Conservation (phyloP, 2,797 vertebrate species). For the Bradypodion pumilum region DNA sequence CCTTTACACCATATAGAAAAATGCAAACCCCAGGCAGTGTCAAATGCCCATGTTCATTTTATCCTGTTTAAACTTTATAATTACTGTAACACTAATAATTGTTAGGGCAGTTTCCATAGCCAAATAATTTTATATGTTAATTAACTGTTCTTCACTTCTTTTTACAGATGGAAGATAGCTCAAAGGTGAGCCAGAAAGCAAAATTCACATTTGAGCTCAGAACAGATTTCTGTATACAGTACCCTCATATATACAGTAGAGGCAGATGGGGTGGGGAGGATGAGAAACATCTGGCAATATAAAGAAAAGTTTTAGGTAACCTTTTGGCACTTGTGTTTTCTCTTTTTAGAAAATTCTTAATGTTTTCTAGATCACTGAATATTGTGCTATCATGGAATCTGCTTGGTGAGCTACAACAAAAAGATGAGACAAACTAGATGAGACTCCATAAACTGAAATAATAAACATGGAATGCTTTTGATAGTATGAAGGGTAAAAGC, state of each 20-base stretch:
- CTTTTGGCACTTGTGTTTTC: constrained; percentile 22
- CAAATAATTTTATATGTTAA: constrained; percentile 32
- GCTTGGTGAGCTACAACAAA: background rate
- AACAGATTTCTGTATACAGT: constrained; percentile 14
- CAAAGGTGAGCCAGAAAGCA: constrained; percentile 21
- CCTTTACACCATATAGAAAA: constrained; percentile 15
- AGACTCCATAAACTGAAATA: constrained; percentile 1
- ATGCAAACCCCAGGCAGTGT: constrained; percentile 6
- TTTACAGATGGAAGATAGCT: constrained; percentile 24
- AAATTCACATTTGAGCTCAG: constrained; percentile 32
- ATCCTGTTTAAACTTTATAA: constrained; percentile 20
- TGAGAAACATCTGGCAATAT: constrained; percentile 14
- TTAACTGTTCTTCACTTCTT: constrained; percentile 26
- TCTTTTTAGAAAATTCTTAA: constrained; percentile 11
- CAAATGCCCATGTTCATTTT: constrained; percentile 2
- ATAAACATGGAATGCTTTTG: constrained; percentile 1
- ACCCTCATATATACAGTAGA: background rate
- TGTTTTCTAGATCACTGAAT: constrained; percentile 1
- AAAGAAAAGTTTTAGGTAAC: constrained; percentile 30
- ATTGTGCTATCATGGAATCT: background rate
- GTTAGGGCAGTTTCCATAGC: constrained; percentile 17
- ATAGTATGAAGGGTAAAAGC: background rate
- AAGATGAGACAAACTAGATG: background rate
- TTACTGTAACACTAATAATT: constrained; percentile 7
- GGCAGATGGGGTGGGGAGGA: too few species aligned